Percentiles rank a stretch among this genome's conserved stretches.
Conservation (phyloP, 2,888 invertebrate genomes). For the Julus scanicus region DNA sequence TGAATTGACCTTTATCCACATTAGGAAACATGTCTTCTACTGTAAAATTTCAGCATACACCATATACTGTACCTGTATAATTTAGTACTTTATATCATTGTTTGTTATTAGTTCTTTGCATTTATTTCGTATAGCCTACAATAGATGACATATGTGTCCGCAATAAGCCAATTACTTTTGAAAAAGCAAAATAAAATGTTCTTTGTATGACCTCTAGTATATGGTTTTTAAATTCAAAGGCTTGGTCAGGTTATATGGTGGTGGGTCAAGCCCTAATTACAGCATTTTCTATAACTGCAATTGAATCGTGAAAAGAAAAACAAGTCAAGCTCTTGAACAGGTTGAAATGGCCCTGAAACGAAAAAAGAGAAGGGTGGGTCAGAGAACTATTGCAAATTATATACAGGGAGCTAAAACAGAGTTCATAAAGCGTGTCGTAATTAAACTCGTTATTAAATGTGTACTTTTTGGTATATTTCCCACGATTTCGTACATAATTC, state of each 20-base stretch:
- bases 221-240: neutral
- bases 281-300: neutral
- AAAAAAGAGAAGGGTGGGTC: neutral
- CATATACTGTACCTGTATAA: no score
- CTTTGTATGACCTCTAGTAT: neutral
- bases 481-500: neutral
- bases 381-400: neutral
- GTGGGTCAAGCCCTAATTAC: constrained; percentile 10
- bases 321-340: neutral
- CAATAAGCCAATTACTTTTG: no score
- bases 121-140: no score
- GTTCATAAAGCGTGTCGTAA: constrained; percentile 30
- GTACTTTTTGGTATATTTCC: constrained; percentile 17
- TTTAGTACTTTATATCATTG: no score
- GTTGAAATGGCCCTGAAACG: constrained; percentile 25
- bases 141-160: no score
- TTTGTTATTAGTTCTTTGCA: no score
- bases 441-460: constrained; percentile 10
- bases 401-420: neutral
- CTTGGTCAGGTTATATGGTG: neutral
- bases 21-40: no score
- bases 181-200: neutral
- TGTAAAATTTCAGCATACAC: no score
- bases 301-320: constrained; percentile 20
- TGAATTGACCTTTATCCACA: no score